Percentiles rank a stretch among this genome's conserved stretches.
Evolutionary conservation across 2,797 vertebrate genomes (phyloP).

Genomic region (Typhlichthys subterraneus): DNA sequence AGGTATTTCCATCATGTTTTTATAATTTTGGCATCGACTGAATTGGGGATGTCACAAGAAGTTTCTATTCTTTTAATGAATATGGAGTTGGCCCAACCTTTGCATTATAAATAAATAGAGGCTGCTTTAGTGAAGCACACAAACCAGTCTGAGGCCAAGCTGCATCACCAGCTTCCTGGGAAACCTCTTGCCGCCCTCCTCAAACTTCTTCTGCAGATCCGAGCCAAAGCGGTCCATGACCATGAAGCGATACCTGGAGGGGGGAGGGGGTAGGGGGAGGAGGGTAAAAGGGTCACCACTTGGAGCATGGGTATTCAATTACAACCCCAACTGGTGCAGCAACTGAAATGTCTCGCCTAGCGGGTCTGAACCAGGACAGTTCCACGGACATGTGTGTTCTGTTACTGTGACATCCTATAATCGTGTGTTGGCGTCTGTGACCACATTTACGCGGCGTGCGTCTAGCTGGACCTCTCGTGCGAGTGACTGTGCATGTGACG

Average conservation of each 20-base stretch:
- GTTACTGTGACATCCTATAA: no score
- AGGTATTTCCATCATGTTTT: no score
- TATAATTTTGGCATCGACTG: no score
- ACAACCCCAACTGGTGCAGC: background rate
- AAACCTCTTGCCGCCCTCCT: conserved; percentile 84
- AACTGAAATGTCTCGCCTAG: background rate
- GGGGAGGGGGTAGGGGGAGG: background rate
- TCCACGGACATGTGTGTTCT: no score
- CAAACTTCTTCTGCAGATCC: conserved; percentile 94
- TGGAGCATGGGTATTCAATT: background rate
- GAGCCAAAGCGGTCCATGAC: conserved; percentile 93
- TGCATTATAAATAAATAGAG: background rate
- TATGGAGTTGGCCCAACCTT: no score
- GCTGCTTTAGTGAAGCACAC: conserved; percentile 47
- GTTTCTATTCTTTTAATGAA: no score
- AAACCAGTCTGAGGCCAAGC: conserved; percentile 89
- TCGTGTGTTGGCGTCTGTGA: no score
- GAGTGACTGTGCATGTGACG: no score
- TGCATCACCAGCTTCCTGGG: conserved; percentile 90
- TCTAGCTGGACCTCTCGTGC: no score
- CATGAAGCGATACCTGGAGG: conserved; percentile 90
- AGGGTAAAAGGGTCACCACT: background rate
- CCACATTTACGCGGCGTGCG: no score
- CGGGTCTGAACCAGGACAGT: no score
- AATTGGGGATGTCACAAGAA: no score